These are phyloP conservation scores for Corythornis madagascariensis DNA, from an alignment of 2,113 vertebrate species.

Conservation along the genomic window DNA sequence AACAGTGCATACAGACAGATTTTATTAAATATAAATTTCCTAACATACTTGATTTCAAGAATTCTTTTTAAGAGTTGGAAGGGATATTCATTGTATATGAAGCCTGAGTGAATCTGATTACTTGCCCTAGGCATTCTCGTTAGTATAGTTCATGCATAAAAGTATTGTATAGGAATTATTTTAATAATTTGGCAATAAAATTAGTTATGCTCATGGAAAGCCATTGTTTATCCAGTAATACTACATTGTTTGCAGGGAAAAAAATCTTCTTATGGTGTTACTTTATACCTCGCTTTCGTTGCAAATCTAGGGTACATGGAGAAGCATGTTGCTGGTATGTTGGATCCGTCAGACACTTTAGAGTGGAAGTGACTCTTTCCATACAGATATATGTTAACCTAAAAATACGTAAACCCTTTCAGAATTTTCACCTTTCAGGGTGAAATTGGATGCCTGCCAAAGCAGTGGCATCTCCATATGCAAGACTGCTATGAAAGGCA, in stretches of 20 bases:
- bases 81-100: background rate
- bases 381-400: background rate
- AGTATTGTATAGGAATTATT: background rate
- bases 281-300: background rate
- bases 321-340: background rate
- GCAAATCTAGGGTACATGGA: background rate
- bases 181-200: background rate
- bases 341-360: background rate
- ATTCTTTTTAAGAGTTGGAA: background rate
- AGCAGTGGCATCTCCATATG: background rate
- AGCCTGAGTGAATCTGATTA: background rate
- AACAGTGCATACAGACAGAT: background rate
- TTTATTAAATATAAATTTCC: background rate
- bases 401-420: background rate
- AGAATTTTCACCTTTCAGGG: background rate
- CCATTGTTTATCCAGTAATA: background rate
- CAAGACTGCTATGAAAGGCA: background rate
- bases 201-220: background rate
- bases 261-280: background rate
- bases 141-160: background rate
- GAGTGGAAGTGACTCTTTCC: background rate
- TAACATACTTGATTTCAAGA: background rate
- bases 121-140: background rate
- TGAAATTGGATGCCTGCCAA: background rate
- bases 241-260: background rate